Conservation (phyloP, 2,113 vertebrate genomes). For the Pelecanoides urinatrix region DNA sequence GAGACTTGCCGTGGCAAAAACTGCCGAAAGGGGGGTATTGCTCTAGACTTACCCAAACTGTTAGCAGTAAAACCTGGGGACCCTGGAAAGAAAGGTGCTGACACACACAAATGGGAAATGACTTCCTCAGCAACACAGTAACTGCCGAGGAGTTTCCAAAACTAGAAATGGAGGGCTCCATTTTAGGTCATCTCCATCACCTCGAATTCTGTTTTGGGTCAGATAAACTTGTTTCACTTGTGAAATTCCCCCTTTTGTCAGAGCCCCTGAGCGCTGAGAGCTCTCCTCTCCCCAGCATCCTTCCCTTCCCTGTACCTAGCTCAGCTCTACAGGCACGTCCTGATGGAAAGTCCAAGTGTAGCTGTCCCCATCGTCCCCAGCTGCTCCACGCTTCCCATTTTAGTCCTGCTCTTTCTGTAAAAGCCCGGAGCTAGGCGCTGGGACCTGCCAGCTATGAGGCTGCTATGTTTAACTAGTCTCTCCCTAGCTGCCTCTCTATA, state of each 20-base stretch:
- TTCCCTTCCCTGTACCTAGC: neutral
- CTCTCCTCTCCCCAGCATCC: neutral
- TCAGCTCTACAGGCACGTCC: neutral
- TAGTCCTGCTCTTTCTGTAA: neutral
- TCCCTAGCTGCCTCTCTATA: neutral
- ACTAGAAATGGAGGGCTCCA: neutral
- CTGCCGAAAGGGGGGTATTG: neutral
- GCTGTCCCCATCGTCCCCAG: neutral
- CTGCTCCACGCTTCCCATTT: neutral
- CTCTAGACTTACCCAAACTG: neutral
- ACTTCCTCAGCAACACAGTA: neutral
- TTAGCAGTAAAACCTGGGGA: neutral
- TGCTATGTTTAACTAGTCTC: neutral
- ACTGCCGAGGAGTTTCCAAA: neutral
- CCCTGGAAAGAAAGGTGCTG: neutral
- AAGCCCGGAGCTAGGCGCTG: neutral
- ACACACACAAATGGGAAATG: neutral
- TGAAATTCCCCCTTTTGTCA: neutral
- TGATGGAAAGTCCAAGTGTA: neutral
- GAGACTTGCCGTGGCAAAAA: fast-evolving
- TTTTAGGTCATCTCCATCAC: neutral
- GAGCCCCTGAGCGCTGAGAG: neutral
- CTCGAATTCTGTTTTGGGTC: neutral
- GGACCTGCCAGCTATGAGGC: neutral
- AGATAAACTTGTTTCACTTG: neutral